Evolutionary conservation across 2,797 vertebrate genomes (phyloP).

Genomic region (Gymnothorax javanicus): DNA sequence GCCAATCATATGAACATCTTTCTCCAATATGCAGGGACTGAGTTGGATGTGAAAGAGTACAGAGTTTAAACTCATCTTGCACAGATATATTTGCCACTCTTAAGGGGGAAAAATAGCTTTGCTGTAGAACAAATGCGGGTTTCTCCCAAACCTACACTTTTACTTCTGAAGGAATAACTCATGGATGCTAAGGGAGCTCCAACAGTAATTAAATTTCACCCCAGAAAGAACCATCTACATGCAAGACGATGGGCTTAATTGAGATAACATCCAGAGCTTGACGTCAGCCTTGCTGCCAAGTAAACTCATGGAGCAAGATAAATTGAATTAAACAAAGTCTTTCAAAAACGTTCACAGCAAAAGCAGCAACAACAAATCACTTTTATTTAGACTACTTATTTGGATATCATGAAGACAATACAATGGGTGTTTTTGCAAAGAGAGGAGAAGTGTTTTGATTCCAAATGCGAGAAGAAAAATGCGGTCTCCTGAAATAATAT

Average conservation of each 20-base stretch:
- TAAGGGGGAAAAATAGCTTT: background rate
- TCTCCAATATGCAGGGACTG: background rate
- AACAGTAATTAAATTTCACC: constrained; percentile 7
- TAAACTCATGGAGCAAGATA: background rate
- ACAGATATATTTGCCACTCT: background rate
- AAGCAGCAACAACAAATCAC: background rate
- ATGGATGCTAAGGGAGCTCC: background rate
- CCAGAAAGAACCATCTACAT: constrained; percentile 10
- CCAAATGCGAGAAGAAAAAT: background rate
- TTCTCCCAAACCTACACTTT: background rate
- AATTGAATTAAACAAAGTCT: background rate
- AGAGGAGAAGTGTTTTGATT: background rate
- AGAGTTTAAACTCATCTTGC: background rate
- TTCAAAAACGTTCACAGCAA: constrained; percentile 4
- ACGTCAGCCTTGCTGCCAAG: background rate
- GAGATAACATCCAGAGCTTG: background rate
- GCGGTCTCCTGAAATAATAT: background rate
- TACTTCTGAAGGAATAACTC: background rate
- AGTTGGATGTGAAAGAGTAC: too few species aligned
- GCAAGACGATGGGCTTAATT: background rate
- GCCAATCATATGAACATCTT: background rate
- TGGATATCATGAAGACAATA: background rate
- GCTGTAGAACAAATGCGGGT: background rate
- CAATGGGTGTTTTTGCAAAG: background rate
- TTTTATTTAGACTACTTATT: background rate